Base-by-base conservation (phyloP, 2,888 invertebrate species). In the Copidosoma aretas region DNA sequence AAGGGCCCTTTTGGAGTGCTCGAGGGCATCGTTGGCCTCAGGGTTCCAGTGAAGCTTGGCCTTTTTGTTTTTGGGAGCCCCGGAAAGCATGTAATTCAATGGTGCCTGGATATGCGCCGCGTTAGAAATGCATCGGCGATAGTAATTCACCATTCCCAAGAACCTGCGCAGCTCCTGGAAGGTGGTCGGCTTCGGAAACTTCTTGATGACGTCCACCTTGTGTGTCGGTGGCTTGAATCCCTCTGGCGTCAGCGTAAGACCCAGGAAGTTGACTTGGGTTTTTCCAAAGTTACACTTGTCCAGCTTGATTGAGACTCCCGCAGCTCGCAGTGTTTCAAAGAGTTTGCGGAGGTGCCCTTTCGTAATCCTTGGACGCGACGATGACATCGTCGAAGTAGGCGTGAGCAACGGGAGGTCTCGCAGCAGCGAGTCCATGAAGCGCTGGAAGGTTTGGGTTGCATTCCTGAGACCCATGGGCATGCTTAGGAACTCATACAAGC, bases 71-170 rank as follows among this genome's bases (percentile, higher is more conserved):
- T 19, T 60, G 12, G 32, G 32, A 8, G 32, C 4, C 1, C 43
- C 60, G 22, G n/a, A 10, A 1, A 60, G 64, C 39, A 73, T 73
- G 49, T 77, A 76, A 62, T 80, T 75, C 1, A 84, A 73, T 3
- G 80, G 80, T 0, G 80, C 78, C 73, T 82, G 82, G 1, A 72
- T 61, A 17, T 74, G n/a, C n/a, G n/a, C 15, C 4, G 83, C 81
- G 1, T 82, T 78, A 3, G 80, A 80, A 0, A 84, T 71, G 70
- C 78, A 84, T 10, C 78, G 61, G 10, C 83, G 66, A 59, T 83
- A 83, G 73, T 80, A 83, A 71, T 82, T 84, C 1, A 82, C 12
- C 77, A 82, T 80, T 0, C 82, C 82, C 2, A 83, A 64, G 71
- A 82, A 82, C 24, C 75, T 71, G 8, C 78, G 68, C 0, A 84